Conservation (phyloP, 2,113 vertebrate genomes). For the Pseudorhombus dupliciocellatus region DNA sequence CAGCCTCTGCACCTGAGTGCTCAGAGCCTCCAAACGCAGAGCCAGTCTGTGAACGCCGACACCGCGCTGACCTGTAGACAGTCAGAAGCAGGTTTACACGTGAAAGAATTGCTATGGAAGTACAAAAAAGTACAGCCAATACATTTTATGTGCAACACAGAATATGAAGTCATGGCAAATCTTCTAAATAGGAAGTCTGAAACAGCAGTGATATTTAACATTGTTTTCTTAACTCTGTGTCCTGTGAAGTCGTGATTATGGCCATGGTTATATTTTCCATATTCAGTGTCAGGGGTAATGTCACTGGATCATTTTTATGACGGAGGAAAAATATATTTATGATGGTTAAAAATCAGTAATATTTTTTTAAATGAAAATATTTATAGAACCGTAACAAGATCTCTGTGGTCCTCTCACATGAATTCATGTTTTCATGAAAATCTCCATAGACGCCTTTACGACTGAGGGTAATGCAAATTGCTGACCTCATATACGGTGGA, state of each 20-base stretch:
- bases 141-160: not conserved
- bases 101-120: not conserved
- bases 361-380: slow-evolving; percentile 21
- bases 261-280: slow-evolving; percentile 28
- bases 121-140: not conserved
- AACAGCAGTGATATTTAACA: slow-evolving; percentile 6
- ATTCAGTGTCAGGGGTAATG: slow-evolving; percentile 17
- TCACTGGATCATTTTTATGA: slow-evolving; percentile 3
- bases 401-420: slow-evolving; percentile 11
- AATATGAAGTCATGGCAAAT: not conserved
- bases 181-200: not conserved
- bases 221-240: slow-evolving; percentile 19
- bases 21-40: slow-evolving; percentile 73
- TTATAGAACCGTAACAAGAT: slow-evolving; percentile 12
- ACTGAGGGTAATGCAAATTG: slow-evolving; percentile 8
- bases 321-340: slow-evolving; percentile 9
- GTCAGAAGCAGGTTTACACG: too few species aligned
- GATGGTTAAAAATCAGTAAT: slow-evolving; percentile 21
- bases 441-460: slow-evolving; percentile 1
- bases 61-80: slow-evolving; percentile 51
- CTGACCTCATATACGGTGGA: slow-evolving; percentile 31
- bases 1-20: slow-evolving; percentile 70
- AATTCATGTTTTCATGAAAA: not conserved
- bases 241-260: slow-evolving; percentile 14
- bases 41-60: slow-evolving; percentile 59